phyloP scores from a whole-genome alignment of 1,140 invertebrate genomes.

The Anoplolepis gracilipes region DNA sequence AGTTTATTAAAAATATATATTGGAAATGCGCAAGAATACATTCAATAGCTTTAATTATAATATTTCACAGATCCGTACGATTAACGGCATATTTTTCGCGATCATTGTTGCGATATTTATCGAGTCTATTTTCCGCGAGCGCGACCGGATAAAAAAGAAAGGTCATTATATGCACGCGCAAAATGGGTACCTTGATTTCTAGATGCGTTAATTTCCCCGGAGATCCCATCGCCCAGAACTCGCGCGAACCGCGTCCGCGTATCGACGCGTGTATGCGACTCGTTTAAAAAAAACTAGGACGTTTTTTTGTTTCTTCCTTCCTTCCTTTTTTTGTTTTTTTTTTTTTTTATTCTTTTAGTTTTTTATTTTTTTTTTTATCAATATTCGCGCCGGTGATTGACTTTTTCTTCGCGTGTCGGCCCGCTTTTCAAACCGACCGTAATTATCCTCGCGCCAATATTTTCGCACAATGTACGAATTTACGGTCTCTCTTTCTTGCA shows the following conservation, averaged over 20 bases:
- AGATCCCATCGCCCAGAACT: conserved; percentile 62
- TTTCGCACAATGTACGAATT: conserved; percentile 56
- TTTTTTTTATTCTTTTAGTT: not conserved
- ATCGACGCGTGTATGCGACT: conserved; percentile 36
- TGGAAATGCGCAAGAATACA: not conserved
- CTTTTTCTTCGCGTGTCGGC: conserved; percentile 36
- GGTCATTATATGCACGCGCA: conserved; percentile 59
- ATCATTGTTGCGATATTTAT: conserved; percentile 49
- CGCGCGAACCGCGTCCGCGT: conserved; percentile 39
- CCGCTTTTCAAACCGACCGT: conserved; percentile 43
- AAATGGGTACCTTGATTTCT: conserved; percentile 62
- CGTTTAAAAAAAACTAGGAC: conserved; percentile 64
- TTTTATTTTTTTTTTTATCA: conserved; percentile 6
- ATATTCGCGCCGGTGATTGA: conserved; percentile 57
- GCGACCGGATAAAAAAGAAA: conserved; percentile 45
- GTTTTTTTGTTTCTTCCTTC: not conserved
- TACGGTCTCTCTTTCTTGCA: conserved; percentile 46
- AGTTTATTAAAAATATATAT: not conserved
- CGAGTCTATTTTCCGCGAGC: conserved; percentile 43
- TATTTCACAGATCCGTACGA: not conserved
- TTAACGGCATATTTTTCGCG: conserved; percentile 46
- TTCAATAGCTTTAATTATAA: conserved; percentile 15
- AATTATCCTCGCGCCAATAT: conserved; percentile 60
- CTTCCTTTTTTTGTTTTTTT: not conserved
- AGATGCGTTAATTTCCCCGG: conserved; percentile 69